These are phyloP conservation scores for Falco columbarius DNA, from an alignment of 2,797 vertebrate species.

Conservation along the genomic window DNA sequence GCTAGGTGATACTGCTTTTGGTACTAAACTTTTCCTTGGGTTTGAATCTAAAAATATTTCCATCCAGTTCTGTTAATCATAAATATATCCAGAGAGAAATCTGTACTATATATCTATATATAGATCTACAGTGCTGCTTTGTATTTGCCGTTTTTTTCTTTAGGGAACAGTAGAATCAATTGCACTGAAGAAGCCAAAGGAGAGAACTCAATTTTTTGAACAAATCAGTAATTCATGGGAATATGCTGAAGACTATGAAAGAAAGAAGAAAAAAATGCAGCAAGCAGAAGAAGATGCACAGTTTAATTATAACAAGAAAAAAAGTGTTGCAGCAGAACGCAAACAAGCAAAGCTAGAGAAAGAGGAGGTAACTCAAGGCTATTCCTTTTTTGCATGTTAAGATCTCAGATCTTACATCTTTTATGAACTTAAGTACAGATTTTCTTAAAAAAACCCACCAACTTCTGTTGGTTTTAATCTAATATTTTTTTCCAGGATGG, in stretches of 20 bases:
- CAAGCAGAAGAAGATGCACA: constrained; percentile 89
- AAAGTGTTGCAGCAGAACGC: constrained; percentile 82
- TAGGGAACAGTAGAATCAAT: constrained; percentile 94
- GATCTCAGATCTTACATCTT: not conserved
- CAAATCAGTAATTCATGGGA: constrained; percentile 88
- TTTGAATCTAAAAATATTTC: not conserved
- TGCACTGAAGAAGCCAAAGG: constrained; percentile 90
- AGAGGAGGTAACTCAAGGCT: constrained; percentile 81
- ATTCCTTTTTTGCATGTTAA: not conserved
- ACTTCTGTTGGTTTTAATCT: not conserved
- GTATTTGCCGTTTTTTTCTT: not conserved
- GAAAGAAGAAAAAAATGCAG: constrained; percentile 82
- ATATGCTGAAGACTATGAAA: constrained; percentile 84
- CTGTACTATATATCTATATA: not conserved
- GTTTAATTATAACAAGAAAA: constrained; percentile 92
- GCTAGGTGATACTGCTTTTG: not conserved
- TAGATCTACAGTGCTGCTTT: not conserved
- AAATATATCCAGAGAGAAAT: not conserved
- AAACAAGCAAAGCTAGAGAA: constrained; percentile 88
- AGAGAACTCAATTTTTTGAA: constrained; percentile 92
- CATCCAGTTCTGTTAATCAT: not conserved
- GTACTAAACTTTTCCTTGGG: not conserved
- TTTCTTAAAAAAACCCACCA: not conserved
- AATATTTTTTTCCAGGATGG: not conserved
- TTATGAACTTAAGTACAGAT: not conserved